Evolutionary conservation across 2,888 invertebrate species (phyloP).

Genomic region (Cheilosia scutellata): DNA sequence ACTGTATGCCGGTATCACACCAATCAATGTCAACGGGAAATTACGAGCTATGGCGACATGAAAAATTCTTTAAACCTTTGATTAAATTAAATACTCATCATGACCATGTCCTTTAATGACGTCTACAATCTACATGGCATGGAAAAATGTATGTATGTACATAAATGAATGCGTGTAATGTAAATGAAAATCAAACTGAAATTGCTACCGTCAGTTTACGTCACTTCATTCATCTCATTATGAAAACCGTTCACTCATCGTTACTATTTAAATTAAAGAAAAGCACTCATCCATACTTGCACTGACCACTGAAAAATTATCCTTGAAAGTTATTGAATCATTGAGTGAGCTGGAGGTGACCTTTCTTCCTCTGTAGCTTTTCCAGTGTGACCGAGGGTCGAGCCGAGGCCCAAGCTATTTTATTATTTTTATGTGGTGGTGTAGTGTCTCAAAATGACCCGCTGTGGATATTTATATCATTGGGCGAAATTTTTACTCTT

Average conservation of each 20-base stretch:
- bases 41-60: not conserved
- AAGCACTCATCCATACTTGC: constrained; percentile 55
- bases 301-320: constrained; percentile 60
- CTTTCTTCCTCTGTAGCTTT: not conserved
- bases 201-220: not conserved
- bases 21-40: constrained; percentile 2
- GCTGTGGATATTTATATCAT: constrained; percentile 45
- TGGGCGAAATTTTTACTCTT: constrained; percentile 48
- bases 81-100: constrained; percentile 56
- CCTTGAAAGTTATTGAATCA: constrained; percentile 70
- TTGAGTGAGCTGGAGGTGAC: constrained; percentile 31
- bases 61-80: constrained; percentile 1
- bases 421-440: constrained; percentile 51
- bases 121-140: constrained; percentile 9
- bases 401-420: constrained; percentile 17
- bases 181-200: constrained; percentile 25
- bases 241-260: not conserved
- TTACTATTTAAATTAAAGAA: constrained; percentile 70
- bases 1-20: not conserved
- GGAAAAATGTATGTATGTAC: constrained; percentile 11
- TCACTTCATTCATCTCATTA: constrained; percentile 9
- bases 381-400: not conserved
- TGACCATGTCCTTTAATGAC: constrained; percentile 23
- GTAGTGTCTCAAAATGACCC: constrained; percentile 51
- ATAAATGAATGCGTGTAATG: constrained; percentile 35